A percentile compares a stretch with the other conserved stretches of the same genome.
phyloP scores from a whole-genome alignment of 2,113 vertebrate species.

The Laticauda laticaudata region DNA sequence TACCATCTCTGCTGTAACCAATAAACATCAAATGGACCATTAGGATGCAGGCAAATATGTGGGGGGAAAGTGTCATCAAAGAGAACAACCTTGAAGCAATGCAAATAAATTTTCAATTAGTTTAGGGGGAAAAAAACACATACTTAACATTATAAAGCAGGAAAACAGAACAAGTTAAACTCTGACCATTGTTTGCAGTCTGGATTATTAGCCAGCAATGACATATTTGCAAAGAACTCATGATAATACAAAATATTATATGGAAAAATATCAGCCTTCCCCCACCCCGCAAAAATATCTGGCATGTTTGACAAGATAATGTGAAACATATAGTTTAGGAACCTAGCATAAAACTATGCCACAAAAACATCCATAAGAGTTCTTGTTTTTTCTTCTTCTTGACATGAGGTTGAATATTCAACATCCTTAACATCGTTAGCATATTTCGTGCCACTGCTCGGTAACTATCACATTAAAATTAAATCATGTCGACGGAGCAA shows the following conservation, averaged over 20 bases:
- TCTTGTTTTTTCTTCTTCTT: conserved; percentile 36
- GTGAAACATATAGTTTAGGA: background rate
- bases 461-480: conserved; percentile 43
- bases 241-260: background rate
- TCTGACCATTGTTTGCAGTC: background rate
- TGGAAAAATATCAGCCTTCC: background rate
- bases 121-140: background rate
- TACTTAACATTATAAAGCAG: background rate
- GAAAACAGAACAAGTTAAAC: background rate
- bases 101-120: background rate
- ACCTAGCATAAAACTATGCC: conserved; percentile 2
- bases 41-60: too few species aligned
- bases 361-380: conserved; percentile 26
- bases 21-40: background rate
- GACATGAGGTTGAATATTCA: conserved; percentile 38
- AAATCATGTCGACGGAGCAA: conserved; percentile 39
- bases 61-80: background rate
- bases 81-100: background rate
- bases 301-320: conserved; percentile 9
- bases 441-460: conserved; percentile 45
- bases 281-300: background rate
- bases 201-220: background rate
- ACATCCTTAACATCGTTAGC: conserved; percentile 41
- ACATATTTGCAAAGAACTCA: background rate
- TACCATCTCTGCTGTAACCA: too few species aligned